These are phyloP conservation scores for Bungarus multicinctus DNA, from an alignment of 2,113 vertebrate genomes.

Conservation along the genomic window DNA sequence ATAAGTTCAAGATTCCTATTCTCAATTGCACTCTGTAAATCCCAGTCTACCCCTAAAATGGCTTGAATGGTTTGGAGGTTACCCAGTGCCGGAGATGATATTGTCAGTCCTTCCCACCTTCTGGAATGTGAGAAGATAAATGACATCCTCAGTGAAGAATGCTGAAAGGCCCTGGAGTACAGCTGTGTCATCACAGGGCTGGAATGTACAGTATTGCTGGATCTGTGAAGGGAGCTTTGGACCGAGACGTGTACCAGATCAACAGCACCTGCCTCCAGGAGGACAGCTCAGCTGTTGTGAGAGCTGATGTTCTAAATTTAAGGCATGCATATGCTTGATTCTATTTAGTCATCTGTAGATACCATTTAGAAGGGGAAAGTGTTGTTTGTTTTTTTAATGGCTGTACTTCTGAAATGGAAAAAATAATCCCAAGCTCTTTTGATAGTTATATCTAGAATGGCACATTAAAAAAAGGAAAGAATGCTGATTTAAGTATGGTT, in stretches of 20 bases:
- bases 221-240: constrained; percentile 29
- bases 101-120: background rate
- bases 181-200: constrained; percentile 59
- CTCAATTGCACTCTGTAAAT: background rate
- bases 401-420: background rate
- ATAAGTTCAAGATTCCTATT: background rate
- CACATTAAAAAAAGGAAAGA: background rate
- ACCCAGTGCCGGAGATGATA: background rate
- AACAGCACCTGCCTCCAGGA: constrained; percentile 43
- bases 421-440: background rate
- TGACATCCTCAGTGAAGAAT: constrained; percentile 34
- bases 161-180: constrained; percentile 44
- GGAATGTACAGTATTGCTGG: constrained; percentile 56
- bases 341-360: constrained; percentile 45
- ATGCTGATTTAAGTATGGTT: constrained; percentile 9
- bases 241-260: constrained; percentile 39
- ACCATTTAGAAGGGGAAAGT: background rate
- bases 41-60: background rate
- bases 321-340: constrained; percentile 44
- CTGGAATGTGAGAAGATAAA: constrained; percentile 44
- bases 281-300: constrained; percentile 59
- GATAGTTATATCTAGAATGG: background rate
- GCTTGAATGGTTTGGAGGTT: background rate
- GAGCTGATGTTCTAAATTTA: constrained; percentile 63
- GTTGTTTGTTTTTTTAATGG: background rate